Evolutionary conservation across 1,140 invertebrate genomes (phyloP), one percentile per base, ranked within the genome.

Genomic region (Contarinia nasturtii): DNA sequence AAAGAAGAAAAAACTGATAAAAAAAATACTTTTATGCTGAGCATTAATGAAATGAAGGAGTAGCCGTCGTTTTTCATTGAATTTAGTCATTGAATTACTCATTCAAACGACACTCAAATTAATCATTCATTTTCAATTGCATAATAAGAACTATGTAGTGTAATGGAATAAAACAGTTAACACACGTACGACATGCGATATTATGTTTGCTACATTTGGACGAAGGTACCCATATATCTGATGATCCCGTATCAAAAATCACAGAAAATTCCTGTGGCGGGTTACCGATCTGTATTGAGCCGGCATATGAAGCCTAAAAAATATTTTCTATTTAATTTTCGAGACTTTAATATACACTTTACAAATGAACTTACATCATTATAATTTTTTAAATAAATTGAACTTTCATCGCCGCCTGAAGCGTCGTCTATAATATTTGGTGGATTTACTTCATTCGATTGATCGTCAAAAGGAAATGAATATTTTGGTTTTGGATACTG

Each of bases 251-350:
- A 18, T 58, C 58, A 36, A 60, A 60, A 11, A 60, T 51, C 33
- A 60, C 58, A n/a, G 49, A 52, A 42, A 60, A 60, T 1, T 67
- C 67, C 68, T 98, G 94, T 33, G 84, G 76, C 18, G 94, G 95
- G 42, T 75, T 85, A 48, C 94, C 95, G 64, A 98, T 91, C 0
- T 68, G 65, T 52, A 98, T 96, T 1, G 72, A 72, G 3, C 95
- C 95, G 69, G 85, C 96, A 66, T 97, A 97, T 68, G 96, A 91
- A 49, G 91, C 91, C 84, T 91, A 60, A 41, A 70, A 27, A 27
- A 27, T 27, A 27, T 27, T 27, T 27, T 27, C 27, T 27, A 27
- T 10, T 27, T 27, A 27, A 27, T 27, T 27, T 27, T 27, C 10
- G 27, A 27, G 10, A 27, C n/a, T 5, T 27, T 27, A 27, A 5